Evolutionary conservation across 1,140 invertebrate species (phyloP).

Genomic region (Bombus ignitus): DNA sequence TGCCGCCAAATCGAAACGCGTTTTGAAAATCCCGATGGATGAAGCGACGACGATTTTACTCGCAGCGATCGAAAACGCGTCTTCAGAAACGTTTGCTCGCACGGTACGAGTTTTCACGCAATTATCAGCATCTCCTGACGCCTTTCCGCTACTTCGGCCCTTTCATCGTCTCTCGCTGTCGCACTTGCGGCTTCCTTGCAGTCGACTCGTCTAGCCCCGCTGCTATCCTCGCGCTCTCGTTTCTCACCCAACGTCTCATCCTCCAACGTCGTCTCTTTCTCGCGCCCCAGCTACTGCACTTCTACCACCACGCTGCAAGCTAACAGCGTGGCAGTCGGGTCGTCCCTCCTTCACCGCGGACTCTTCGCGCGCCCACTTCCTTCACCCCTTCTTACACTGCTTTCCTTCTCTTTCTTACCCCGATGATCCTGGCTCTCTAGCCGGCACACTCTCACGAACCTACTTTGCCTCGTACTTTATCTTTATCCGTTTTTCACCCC

Average conservation of each 20-base stretch:
- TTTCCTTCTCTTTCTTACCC: constrained; percentile 22
- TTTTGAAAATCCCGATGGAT: too few species aligned
- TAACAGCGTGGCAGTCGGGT: constrained; percentile 24
- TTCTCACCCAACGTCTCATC: constrained; percentile 28
- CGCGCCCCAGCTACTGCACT: too few species aligned
- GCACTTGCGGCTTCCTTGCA: neutral
- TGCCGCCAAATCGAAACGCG: too few species aligned
- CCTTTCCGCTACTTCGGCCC: constrained; percentile 58
- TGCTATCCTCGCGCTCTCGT: too few species aligned
- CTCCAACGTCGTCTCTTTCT: neutral
- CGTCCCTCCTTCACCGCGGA: neutral
- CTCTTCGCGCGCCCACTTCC: neutral
- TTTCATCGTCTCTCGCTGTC: neutral
- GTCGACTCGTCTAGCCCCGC: too few species aligned
- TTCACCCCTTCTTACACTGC: neutral
- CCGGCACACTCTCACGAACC: constrained; percentile 55
- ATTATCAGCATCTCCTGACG: constrained; percentile 70
- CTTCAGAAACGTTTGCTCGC: constrained; percentile 66
- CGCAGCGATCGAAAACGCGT: constrained; percentile 36
- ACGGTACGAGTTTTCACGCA: constrained; percentile 76
- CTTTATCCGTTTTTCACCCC: constrained; percentile 67
- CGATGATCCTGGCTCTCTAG: constrained; percentile 17
- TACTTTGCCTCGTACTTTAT: constrained; percentile 70
- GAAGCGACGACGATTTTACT: too few species aligned
- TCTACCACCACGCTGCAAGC: neutral